Evolutionary conservation across 2,888 invertebrate genomes (phyloP), one percentile per base, ranked within the genome.

Genomic region (Exocentrus adspersus): DNA sequence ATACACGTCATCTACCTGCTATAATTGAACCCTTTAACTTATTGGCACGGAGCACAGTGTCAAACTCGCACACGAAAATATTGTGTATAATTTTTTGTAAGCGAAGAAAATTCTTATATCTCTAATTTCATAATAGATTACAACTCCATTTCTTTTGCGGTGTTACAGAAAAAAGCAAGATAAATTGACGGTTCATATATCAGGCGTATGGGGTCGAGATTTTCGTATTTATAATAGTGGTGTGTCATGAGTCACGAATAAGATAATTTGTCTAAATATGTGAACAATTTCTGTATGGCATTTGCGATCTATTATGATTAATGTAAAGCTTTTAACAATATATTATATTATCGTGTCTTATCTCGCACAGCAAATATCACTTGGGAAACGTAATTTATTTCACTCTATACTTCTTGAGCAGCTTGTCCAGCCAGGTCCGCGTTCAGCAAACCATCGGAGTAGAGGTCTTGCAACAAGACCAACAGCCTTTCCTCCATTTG

Each of bases 401-500:
- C 30, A 46, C 57, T 61, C 52, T 14, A 43, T 64, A 56, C 65
- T 48, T 62, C 61, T 65, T 66, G 64, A 63, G 64, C n/a, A n/a
- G n/a, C 68, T 37, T 56, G 62, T 56, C 65, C 68, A 30, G 73
- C 74, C 9, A 78, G 59, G 43, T 79, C 78, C 7, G 76, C 70
- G 52, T 72, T 76, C 42, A 92, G 85, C 59, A 92, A 86, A 10
- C 91, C 92, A 62, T 91, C 90, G 12, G 85, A 86, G 78, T 91
- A 86, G 30, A 92, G 86, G 80, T 93, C 93, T 66, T 89, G 86
- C 28, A 93, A 87, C 1, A 92, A 88, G 77, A 91, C 91, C 67
- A 92, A 84, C 50, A 93, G 84, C 53, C 93, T 86, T 72, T 89
- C 88, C 78, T 93, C 93, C 21, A 92, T 92, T 58, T 89, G 85